phyloP scores from a whole-genome alignment of 1,140 invertebrate species.

The Euura saliciscinereae region DNA sequence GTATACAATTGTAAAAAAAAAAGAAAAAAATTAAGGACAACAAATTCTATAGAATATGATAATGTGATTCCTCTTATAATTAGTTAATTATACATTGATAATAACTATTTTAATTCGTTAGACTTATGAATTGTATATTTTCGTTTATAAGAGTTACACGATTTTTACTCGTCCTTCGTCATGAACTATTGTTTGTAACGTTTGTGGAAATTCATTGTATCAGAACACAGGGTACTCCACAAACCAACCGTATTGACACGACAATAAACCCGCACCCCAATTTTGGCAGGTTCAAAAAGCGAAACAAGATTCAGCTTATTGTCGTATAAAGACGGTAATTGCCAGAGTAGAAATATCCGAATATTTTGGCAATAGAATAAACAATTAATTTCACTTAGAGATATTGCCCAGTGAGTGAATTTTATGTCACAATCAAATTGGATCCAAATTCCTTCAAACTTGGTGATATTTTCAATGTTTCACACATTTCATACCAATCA shows the following conservation, averaged over 20 bases:
- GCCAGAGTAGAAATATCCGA: no score
- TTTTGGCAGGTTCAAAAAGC: no score
- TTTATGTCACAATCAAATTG: not conserved
- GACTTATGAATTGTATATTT: constrained; percentile 2
- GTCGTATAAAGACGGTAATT: no score
- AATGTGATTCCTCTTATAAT: constrained; percentile 4
- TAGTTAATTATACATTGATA: not conserved
- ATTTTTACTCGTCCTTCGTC: not conserved
- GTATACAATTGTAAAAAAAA: not conserved
- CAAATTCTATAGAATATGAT: constrained; percentile 1
- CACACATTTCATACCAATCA: not conserved
- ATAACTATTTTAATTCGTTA: constrained; percentile 8
- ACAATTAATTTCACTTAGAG: not conserved
- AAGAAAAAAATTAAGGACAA: not conserved
- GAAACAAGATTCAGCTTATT: no score
- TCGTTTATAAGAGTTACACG: not conserved
- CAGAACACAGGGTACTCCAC: not conserved
- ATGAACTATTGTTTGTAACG: not conserved
- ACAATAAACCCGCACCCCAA: no score
- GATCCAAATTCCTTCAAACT: not conserved
- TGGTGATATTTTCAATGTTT: not conserved
- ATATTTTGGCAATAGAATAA: not conserved
- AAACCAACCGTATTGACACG: no score
- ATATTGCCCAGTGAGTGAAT: not conserved
- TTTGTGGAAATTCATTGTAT: not conserved